Evolutionary conservation across 1,140 invertebrate species (phyloP).

Genomic region (Proales similis): DNA sequence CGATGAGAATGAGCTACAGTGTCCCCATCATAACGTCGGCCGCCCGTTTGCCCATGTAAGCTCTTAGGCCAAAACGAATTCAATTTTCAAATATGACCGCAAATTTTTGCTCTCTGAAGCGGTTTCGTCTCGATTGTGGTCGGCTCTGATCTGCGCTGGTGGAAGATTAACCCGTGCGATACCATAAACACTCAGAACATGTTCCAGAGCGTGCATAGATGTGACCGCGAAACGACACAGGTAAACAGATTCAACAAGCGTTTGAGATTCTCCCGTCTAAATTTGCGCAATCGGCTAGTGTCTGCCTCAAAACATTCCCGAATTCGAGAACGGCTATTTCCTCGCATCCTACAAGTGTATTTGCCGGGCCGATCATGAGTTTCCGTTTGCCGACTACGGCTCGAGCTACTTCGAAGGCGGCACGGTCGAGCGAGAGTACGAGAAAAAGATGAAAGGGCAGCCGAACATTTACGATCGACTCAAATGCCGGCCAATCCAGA

Average conservation of each 20-base stretch:
- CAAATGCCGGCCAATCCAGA: conserved; percentile 31
- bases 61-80: neutral
- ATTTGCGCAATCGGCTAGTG: conserved; percentile 4
- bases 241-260: conserved; percentile 1
- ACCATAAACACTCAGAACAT: conserved; percentile 9
- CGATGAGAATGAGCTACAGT: conserved; percentile 6
- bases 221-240: conserved; percentile 34
- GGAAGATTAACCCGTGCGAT: conserved; percentile 37
- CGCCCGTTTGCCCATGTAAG: conserved; percentile 5
- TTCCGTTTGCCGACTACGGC: conserved; percentile 36
- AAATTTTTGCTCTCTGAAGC: conserved; percentile 3
- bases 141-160: conserved; percentile 35
- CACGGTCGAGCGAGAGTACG: conserved; percentile 31
- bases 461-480: conserved; percentile 33
- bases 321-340: conserved; percentile 33
- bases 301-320: conserved; percentile 26
- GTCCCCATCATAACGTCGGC: conserved; percentile 24
- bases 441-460: conserved; percentile 30
- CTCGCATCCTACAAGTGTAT: conserved; percentile 23
- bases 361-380: conserved; percentile 30
- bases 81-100: neutral
- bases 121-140: conserved; percentile 34
- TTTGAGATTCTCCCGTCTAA: neutral
- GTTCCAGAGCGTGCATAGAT: conserved; percentile 36
- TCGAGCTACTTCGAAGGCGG: conserved; percentile 37